Conservation (phyloP, 2,888 invertebrate genomes). For the Trilocha varians region DNA sequence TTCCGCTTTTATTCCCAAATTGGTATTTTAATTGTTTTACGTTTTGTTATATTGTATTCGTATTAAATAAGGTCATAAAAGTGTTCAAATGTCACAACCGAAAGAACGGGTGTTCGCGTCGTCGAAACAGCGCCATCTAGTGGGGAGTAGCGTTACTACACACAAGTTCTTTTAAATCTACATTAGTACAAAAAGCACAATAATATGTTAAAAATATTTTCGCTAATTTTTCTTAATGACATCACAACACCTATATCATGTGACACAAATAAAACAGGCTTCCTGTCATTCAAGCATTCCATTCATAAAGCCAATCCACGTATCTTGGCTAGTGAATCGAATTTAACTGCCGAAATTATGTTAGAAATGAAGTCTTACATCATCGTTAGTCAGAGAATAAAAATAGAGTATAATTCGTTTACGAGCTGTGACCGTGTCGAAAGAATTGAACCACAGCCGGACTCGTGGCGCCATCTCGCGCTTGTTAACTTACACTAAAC, state of each 20-base stretch:
- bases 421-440: constrained; percentile 39
- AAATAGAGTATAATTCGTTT: constrained; percentile 37
- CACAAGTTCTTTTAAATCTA: background rate
- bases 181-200: background rate
- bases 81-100: no score
- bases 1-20: no score
- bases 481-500: constrained; percentile 25
- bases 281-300: background rate
- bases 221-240: no score
- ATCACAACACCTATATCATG: constrained; percentile 5
- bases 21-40: no score
- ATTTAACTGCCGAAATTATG: constrained; percentile 9
- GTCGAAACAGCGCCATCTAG: constrained; percentile 41
- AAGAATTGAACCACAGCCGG: constrained; percentile 28
- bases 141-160: constrained; percentile 32
- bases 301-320: constrained; percentile 2
- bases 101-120: no score
- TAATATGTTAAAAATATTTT: no score
- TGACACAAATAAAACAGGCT: constrained; percentile 3
- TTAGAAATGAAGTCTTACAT: constrained; percentile 9
- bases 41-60: no score
- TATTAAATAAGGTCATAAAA: no score
- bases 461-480: constrained; percentile 48
- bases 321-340: background rate
- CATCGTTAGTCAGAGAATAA: constrained; percentile 23